These are phyloP conservation scores for Cetoscarus ocellatus DNA, from an alignment of 2,797 vertebrate species.

Conservation along the genomic window DNA sequence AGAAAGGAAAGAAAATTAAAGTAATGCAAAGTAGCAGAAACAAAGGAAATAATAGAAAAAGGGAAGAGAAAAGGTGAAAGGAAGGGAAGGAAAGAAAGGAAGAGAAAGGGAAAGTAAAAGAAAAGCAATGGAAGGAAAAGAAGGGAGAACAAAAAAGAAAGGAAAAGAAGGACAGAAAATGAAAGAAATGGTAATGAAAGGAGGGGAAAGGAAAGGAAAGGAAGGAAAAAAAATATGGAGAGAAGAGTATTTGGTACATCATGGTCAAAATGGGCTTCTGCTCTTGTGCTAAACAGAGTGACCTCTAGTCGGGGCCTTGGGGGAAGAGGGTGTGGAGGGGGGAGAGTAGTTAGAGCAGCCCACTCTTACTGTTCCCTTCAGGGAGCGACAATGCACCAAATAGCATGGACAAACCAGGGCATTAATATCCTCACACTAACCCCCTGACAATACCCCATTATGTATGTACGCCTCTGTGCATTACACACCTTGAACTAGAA, in stretches of 20 bases:
- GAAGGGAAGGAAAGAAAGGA: conserved; percentile 7
- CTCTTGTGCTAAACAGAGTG: conserved; percentile 82
- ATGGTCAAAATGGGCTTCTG: conserved; percentile 71
- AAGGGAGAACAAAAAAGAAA: conserved; percentile 13
- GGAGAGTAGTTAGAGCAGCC: conserved; percentile 79
- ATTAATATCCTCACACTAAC: conserved; percentile 86
- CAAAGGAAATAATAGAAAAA: conserved; percentile 1
- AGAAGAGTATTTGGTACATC: conserved; percentile 61
- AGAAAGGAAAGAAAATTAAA: conserved; percentile 11
- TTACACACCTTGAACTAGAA: conserved; percentile 86
- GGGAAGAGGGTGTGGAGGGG: conserved; percentile 66
- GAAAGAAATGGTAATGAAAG: no score
- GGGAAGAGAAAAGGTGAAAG: conserved; percentile 20
- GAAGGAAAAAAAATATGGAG: neutral
- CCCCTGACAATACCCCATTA: conserved; percentile 86
- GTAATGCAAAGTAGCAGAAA: neutral
- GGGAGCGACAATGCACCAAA: conserved; percentile 84
- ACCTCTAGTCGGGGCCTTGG: conserved; percentile 82
- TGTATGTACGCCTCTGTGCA: conserved; percentile 83
- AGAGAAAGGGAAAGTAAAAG: no score
- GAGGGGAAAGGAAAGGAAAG: conserved; percentile 11
- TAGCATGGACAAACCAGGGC: conserved; percentile 79
- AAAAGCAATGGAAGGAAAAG: no score
- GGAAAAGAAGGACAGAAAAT: no score
- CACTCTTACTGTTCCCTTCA: conserved; percentile 80